Percentiles rank a stretch among this genome's conserved stretches.
These are phyloP conservation scores for Meteorus colon DNA, from an alignment of 2,888 invertebrate species.

Conservation along the genomic window DNA sequence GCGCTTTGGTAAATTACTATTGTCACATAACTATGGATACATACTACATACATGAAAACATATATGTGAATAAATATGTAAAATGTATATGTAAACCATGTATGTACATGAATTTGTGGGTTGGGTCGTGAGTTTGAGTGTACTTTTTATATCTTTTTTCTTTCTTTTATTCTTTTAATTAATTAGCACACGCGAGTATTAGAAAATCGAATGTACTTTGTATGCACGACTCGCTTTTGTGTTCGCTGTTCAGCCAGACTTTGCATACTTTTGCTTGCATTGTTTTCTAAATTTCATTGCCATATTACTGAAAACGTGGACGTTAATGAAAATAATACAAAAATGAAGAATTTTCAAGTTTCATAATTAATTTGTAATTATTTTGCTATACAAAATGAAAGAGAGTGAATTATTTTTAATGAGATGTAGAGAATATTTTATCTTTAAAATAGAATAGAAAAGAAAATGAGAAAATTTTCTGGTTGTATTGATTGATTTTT, in stretches of 20 bases:
- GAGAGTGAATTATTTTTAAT: no score
- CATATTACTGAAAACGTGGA: no score
- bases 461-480: no score
- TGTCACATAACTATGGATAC: conserved; percentile 30
- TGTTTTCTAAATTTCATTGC: no score
- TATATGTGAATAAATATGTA: conserved; percentile 8
- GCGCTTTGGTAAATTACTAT: conserved; percentile 41
- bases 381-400: no score
- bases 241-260: not conserved
- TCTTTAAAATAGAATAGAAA: no score
- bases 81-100: not conserved
- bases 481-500: no score
- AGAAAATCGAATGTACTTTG: conserved; percentile 9
- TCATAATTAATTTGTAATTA: no score
- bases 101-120: not conserved
- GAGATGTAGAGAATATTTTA: no score
- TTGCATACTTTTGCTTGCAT: not conserved
- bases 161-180: not conserved
- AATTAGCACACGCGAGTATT: conserved; percentile 4
- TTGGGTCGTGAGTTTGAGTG: not conserved
- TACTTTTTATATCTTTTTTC: not conserved
- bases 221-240: not conserved
- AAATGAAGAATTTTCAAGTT: no score
- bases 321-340: no score
- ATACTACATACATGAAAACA: not conserved